phyloP scores from a whole-genome alignment of 1,140 invertebrate species.

The Rhopalosiphum padi region DNA sequence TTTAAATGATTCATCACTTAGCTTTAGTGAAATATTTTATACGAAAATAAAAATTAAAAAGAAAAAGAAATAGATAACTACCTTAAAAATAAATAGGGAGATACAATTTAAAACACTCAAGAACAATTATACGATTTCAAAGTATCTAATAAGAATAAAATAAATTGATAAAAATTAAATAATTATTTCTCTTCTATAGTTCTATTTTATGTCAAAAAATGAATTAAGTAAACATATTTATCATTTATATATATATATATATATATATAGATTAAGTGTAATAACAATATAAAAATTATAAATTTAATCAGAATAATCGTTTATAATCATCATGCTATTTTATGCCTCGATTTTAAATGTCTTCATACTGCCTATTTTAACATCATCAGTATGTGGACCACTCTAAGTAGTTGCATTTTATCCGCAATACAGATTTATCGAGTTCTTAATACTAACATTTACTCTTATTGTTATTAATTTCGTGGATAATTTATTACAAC shows the following conservation, averaged over 20 bases:
- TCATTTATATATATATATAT: background rate
- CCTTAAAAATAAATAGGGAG: no score
- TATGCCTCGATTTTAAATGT: background rate
- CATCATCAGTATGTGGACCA: background rate
- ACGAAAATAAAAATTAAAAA: no score
- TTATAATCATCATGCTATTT: background rate
- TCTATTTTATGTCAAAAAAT: background rate
- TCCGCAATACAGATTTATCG: background rate
- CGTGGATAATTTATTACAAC: background rate
- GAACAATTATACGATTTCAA: no score
- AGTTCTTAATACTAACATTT: background rate
- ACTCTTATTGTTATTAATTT: background rate
- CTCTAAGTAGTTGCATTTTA: background rate
- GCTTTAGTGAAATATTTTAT: no score
- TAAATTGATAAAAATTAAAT: no score
- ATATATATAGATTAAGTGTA: background rate
- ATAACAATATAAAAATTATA: background rate
- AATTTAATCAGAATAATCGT: background rate
- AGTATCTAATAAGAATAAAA: no score
- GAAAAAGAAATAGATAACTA: no score
- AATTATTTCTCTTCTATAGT: no score
- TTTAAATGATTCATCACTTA: background rate
- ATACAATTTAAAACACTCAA: no score
- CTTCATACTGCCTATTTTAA: background rate
- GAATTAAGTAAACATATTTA: background rate